Base-by-base conservation (phyloP, 2,797 vertebrate genomes). In the Eidolon dupreanum region DNA sequence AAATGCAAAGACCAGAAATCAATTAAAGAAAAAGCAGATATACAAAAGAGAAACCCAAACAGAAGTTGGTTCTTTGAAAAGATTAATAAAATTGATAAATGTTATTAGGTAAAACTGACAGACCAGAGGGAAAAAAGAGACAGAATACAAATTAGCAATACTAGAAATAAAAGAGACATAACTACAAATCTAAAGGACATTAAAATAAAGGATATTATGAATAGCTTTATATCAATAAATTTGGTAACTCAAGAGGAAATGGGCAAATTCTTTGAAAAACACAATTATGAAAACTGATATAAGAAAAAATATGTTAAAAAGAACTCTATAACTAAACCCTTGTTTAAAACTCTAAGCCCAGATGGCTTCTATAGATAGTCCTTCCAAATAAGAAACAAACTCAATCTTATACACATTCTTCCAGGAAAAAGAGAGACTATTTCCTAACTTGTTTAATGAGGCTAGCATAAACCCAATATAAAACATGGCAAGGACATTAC, bases 1-100 rank as follows among this genome's bases (percentile, higher is more conserved):
- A 89, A 96, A 91, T 53, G 20, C 41, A 84, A 95, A 87, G 55
- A 66, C 8, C 26, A 46, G 33, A 95, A 94, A 83, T 49, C 36
- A 93, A 53, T 51, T 78, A 88, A 77, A 83, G 6, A 85, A 33
- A 81, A 96, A 83, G 20, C 22, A 95, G 46, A 38, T 81, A 91
- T 1, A 74, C 26, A 88, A 81, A 38, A 91, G 31, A 71, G 9
- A 73, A 86, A 93, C 43, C 66, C 11, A 88, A 94, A 97, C 4
- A 84, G 83, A 87, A 74, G 24, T 8, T 94, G 61, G 41, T 70
- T 94, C 55, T 95, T 75, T 94, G 78, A 93, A 94, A 88, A 96
- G 70, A 68, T 90, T 53, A 85, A 24, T 36, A 82, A 81, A 90
- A 93, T 19, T 92, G 36, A 86, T 70, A 68, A 66, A 85, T 20